Base-by-base conservation (phyloP, 1,140 invertebrate genomes). In the Macrocentrus cingulum region DNA sequence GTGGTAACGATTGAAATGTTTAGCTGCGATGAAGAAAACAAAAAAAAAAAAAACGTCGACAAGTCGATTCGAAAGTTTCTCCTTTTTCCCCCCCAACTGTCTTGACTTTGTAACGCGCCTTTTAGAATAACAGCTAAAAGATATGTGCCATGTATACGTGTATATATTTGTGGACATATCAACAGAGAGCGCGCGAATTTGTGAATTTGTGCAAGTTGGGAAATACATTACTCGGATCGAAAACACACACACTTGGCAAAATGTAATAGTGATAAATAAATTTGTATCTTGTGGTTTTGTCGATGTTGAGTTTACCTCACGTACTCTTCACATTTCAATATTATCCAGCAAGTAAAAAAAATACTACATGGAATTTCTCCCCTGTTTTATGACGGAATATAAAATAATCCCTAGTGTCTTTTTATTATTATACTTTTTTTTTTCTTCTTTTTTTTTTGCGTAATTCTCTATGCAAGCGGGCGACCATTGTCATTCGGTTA, bases 231-330 rank as follows among this genome's bases (percentile, higher is more conserved):
- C 36, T 18, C 13, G 19, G 52, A 42, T 54, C 52, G 52, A 45
- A 54, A 54, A 42, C 37, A 23, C 9, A 29, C 45, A 42, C 9
- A 19, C 18, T 16, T n/a, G n/a, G 11, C n/a, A 42, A 4, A 29
- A 29, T 29, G 36, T 53, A 53, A 54, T 25, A 45, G 39, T 29
- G 39, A 54, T 54, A 54, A 54, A 54, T 42, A 18, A 54, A 54
- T 39, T n/a, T n/a, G n/a, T n/a, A 22, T 44, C 52, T 29, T 54
- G 52, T 15, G 41, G 52, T 54, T 54, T 42, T 45, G 39, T 54
- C 41, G 52, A 29, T 44, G 39, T 53, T 53, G n/a, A n/a, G n/a
- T 54, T 54, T 54, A 13, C 15, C 20, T 32, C 25, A 5, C 25
- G 25, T 29, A 29, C 25, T 29, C 9, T 29, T 29, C 25, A 29